phyloP scores from a whole-genome alignment of 2,888 invertebrate genomes.

The Cephus spinipes region DNA sequence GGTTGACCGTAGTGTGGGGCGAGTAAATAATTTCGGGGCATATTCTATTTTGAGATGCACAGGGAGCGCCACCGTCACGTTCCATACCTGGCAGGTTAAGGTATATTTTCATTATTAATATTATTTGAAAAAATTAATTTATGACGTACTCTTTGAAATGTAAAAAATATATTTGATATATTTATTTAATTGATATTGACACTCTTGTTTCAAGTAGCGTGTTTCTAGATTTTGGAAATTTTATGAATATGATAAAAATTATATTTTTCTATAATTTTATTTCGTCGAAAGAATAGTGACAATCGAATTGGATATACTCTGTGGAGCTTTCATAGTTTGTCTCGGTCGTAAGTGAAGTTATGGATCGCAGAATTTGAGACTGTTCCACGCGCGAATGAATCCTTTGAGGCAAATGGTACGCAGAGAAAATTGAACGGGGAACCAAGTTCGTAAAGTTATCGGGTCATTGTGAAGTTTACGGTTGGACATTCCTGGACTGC shows the following conservation, averaged over 20 bases:
- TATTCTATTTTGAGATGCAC: background rate
- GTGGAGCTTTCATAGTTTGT: background rate
- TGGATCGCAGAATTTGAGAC: background rate
- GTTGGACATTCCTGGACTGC: conserved; percentile 39
- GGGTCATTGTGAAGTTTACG: conserved; percentile 45
- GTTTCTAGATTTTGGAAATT: no score
- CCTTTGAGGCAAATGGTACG: background rate
- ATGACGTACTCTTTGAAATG: no score
- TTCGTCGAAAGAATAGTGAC: no score
- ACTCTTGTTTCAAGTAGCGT: no score
- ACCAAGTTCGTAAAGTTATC: conserved; percentile 29
- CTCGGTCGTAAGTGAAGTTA: background rate
- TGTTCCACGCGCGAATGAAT: background rate
- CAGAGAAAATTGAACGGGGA: conserved; percentile 3
- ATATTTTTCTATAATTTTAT: no score
- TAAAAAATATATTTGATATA: no score
- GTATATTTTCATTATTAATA: background rate
- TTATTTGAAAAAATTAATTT: background rate
- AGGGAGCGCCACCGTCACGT: background rate
- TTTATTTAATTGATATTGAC: no score
- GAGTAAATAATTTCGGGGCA: background rate
- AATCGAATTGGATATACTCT: background rate
- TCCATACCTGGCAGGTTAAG: background rate
- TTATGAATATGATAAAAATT: no score
- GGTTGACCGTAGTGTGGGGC: background rate